These are phyloP conservation scores for Cephus cinctus DNA, from an alignment of 1,140 invertebrate genomes.

Conservation along the genomic window DNA sequence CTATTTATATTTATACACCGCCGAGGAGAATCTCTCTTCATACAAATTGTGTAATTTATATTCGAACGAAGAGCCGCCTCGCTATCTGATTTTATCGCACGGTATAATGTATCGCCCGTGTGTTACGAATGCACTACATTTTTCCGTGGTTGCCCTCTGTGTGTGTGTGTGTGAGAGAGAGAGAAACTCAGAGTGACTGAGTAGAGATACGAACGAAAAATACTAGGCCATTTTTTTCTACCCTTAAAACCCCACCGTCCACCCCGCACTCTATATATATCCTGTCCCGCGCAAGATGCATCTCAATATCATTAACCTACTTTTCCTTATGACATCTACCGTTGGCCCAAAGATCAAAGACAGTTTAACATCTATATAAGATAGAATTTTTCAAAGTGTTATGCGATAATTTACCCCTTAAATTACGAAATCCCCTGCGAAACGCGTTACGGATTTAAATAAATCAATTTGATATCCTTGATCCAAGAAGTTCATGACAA, in stretches of 20 bases:
- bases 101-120: not conserved
- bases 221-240: not conserved
- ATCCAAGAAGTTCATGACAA: not conserved
- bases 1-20: conserved; percentile 11
- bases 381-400: too few relatives aligned
- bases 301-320: conserved; percentile 16
- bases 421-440: too few relatives aligned
- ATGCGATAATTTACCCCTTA: too few relatives aligned
- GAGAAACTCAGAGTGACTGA: too few relatives aligned
- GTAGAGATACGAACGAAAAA: conserved; percentile 14
- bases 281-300: conserved; percentile 7
- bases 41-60: conserved; percentile 33
- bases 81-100: conserved; percentile 18
- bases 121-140: not conserved
- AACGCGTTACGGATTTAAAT: too few relatives aligned
- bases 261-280: too few relatives aligned
- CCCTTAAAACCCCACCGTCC: too few relatives aligned
- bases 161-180: too few relatives aligned
- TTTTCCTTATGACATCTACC: too few relatives aligned
- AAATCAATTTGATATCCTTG: too few relatives aligned
- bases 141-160: not conserved
- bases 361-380: too few relatives aligned
- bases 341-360: too few relatives aligned
- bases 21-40: conserved; percentile 19
- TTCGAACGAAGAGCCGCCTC: conserved; percentile 20